Conservation (phyloP, 1,140 invertebrate genomes). For the Ceratina australensis region DNA sequence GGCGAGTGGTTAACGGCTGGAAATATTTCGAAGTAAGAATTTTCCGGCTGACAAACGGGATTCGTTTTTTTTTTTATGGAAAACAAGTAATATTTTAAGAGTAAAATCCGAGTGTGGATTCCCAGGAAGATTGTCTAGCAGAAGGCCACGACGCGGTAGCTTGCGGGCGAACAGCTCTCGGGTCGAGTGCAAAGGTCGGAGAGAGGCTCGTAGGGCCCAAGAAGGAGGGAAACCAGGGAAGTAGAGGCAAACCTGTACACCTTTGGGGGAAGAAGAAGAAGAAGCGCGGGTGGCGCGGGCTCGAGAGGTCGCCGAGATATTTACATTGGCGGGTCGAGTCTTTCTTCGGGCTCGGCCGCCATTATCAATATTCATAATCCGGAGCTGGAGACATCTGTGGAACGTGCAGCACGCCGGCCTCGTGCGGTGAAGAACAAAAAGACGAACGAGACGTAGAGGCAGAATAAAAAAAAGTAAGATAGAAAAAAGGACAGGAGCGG, state of each 20-base stretch:
- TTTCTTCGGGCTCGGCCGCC: conserved; percentile 58
- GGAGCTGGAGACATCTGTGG: conserved; percentile 66
- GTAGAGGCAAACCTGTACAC: not conserved
- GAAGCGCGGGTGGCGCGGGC: conserved; percentile 59
- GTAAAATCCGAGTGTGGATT: not conserved
- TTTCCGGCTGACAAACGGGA: not conserved
- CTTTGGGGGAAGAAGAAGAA: not conserved
- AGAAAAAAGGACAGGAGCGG: not conserved
- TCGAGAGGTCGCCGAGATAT: conserved; percentile 60
- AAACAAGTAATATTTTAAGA: no score
- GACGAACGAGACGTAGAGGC: conserved; percentile 4
- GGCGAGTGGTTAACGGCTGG: conserved; percentile 40
- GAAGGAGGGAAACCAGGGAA: conserved; percentile 12
- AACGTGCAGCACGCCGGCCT: conserved; percentile 67
- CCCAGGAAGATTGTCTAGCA: conserved; percentile 10
- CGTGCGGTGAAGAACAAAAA: conserved; percentile 51
- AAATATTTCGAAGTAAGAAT: conserved; percentile 42
- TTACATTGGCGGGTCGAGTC: conserved; percentile 61
- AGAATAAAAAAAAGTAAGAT: conserved; percentile 10
- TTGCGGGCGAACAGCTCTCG: not conserved
- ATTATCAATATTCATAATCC: conserved; percentile 76
- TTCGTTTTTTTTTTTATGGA: no score
- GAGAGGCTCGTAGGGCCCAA: not conserved
- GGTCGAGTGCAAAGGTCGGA: conserved; percentile 37
- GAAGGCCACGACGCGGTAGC: conserved; percentile 24